phyloP scores from a whole-genome alignment of 1,140 invertebrate genomes.

The Atta cephalotes region DNA sequence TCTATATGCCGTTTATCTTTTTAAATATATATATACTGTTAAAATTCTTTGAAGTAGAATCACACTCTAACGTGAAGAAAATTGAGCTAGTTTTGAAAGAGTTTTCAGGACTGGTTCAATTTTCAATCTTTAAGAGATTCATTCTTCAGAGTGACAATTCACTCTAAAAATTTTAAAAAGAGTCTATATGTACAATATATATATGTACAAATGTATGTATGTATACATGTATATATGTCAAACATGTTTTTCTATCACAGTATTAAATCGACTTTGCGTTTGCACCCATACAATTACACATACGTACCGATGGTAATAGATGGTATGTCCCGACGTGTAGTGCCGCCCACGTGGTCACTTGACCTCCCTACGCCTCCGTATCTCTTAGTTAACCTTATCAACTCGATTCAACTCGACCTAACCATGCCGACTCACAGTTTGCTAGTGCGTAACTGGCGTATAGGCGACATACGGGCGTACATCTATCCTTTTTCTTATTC shows the following conservation, averaged over 20 bases:
- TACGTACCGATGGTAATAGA: conserved; percentile 76
- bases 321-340: conserved; percentile 80
- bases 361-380: conserved; percentile 85
- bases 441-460: conserved; percentile 47
- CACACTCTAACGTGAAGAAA: no score
- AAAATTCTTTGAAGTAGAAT: no score
- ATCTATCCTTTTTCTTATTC: conserved; percentile 53
- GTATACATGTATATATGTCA: neutral
- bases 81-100: no score
- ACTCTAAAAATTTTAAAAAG: no score
- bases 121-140: no score
- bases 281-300: conserved; percentile 55
- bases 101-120: no score
- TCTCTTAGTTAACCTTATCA: conserved; percentile 86
- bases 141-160: no score
- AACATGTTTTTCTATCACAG: conserved; percentile 28
- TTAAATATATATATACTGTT: neutral
- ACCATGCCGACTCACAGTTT: conserved; percentile 73
- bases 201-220: neutral
- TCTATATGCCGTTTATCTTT: neutral
- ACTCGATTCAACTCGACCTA: conserved; percentile 83
- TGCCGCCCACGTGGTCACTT: conserved; percentile 84
- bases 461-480: conserved; percentile 58
- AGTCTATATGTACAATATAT: no score
- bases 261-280: conserved; percentile 69